Evolutionary conservation across 2,888 invertebrate genomes (phyloP).

Genomic region (Alviniconcha strummeri): DNA sequence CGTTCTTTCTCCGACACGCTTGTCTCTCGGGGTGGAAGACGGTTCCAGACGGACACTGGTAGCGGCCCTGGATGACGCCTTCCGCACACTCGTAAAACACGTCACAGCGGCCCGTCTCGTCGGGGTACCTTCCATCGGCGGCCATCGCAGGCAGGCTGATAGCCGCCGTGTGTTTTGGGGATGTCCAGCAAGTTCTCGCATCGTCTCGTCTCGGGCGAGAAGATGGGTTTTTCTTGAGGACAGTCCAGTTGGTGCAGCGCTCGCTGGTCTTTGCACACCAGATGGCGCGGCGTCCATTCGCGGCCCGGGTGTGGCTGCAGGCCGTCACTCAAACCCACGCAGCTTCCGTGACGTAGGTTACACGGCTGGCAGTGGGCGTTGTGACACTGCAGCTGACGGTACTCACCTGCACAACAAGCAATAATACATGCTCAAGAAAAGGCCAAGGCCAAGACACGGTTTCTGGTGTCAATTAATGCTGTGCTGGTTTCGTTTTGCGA

Average conservation of each 20-base stretch:
- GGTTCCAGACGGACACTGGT: constrained; percentile 44
- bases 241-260: constrained; percentile 23
- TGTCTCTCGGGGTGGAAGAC: constrained; percentile 45
- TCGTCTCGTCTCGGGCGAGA: constrained; percentile 6
- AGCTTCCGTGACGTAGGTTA: constrained; percentile 41
- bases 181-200: constrained; percentile 32
- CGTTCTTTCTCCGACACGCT: constrained; percentile 33
- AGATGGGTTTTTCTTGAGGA: constrained; percentile 29
- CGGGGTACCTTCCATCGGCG: constrained; percentile 49
- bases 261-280: constrained; percentile 24
- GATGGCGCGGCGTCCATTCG: constrained; percentile 43
- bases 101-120: constrained; percentile 47
- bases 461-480: no score
- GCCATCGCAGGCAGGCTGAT: constrained; percentile 44
- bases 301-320: constrained; percentile 44
- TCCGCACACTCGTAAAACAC: constrained; percentile 48
- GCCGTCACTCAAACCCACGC: constrained; percentile 45
- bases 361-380: constrained; percentile 45
- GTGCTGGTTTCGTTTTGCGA: no score
- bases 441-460: no score
- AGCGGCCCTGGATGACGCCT: constrained; percentile 40
- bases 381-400: constrained; percentile 42
- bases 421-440: neutral
- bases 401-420: constrained; percentile 43
- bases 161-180: constrained; percentile 46